Evolutionary conservation across 1,140 invertebrate genomes (phyloP).

Genomic region (Orchesella cincta): DNA sequence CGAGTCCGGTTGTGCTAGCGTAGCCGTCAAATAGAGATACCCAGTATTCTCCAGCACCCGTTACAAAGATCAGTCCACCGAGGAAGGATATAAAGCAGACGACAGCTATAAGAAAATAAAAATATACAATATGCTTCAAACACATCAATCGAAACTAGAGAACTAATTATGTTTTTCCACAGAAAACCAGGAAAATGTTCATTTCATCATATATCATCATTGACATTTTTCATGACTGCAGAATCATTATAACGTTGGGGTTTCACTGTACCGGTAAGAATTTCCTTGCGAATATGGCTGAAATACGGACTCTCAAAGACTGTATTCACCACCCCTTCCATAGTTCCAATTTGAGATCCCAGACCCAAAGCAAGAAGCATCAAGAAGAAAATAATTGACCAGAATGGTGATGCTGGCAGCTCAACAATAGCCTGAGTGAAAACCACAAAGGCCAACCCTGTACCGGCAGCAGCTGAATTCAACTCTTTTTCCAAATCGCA

Average conservation of each 20-base stretch:
- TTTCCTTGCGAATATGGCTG: slow-evolving; percentile 81
- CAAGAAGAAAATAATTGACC: slow-evolving; percentile 89
- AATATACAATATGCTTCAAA: background rate
- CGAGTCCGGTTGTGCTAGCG: slow-evolving; percentile 87
- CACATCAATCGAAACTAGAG: no score
- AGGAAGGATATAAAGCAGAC: slow-evolving; percentile 81
- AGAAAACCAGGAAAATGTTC: no score
- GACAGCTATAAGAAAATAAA: slow-evolving; percentile 62
- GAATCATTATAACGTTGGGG: background rate
- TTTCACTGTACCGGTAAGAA: slow-evolving; percentile 69
- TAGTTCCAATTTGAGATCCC: slow-evolving; percentile 87
- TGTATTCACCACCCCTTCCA: slow-evolving; percentile 84
- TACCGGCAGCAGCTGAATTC: slow-evolving; percentile 86
- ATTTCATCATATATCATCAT: background rate
- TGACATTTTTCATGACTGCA: background rate
- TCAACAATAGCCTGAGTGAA: slow-evolving; percentile 90
- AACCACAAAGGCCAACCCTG: slow-evolving; percentile 86
- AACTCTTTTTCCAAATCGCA: slow-evolving; percentile 72
- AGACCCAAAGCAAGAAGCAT: slow-evolving; percentile 87
- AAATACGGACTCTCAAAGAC: slow-evolving; percentile 90
- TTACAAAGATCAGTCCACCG: slow-evolving; percentile 85
- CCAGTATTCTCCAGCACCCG: slow-evolving; percentile 93
- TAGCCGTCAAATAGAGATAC: slow-evolving; percentile 92
- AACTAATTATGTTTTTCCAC: no score
- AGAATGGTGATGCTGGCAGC: slow-evolving; percentile 84